Evolutionary conservation across 2,888 invertebrate genomes (phyloP), one percentile per base, ranked within the genome.

Genomic region (Drosophila suboccidentalis): DNA sequence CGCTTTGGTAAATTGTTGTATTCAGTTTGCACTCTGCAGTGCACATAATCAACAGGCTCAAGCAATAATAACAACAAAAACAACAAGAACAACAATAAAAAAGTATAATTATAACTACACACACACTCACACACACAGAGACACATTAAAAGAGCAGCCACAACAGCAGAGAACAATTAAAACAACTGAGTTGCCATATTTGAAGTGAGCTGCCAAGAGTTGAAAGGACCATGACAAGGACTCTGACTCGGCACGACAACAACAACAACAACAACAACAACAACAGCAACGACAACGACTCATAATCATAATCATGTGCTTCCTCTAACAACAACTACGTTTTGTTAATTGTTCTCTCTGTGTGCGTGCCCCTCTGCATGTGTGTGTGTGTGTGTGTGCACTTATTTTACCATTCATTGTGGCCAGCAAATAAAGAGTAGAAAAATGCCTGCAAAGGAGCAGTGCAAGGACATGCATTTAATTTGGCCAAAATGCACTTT

Each of bases 301-400:
- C 89, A 82, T 89, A 84, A 84, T 87, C 84, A 84, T 84, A 84
- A 89, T 84, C 85, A 87, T 84, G 88, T 76, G 76, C 83, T 83
- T 89, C 84, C 89, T 66, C 36, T 53, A 55, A 55, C 61, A 63
- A 57, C 59, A 65, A 65, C 67, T 29, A 67, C 80, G 78, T 80
- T 80, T 77, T 78, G 78, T 78, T 78, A 78, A 78, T 78, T 78
- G 78, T 77, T 58, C 46, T 43, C 19, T 38, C 43, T 34, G n/a
- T 22, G n/a, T 62, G n/a, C 19, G 19, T 43, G 19, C 11, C 17
- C n/a, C 26, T 36, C 39, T 19, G 10, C 17, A 11, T 50, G 11
- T 68, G 64, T 69, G 59, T 59, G 59, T 53, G 36, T 50, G 41
- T 51, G 43, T 22, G 60, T 43, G 34, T 17, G 51, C 75, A 73